These are phyloP conservation scores for Allacma fusca DNA, from an alignment of 2,888 invertebrate genomes.

Conservation along the genomic window DNA sequence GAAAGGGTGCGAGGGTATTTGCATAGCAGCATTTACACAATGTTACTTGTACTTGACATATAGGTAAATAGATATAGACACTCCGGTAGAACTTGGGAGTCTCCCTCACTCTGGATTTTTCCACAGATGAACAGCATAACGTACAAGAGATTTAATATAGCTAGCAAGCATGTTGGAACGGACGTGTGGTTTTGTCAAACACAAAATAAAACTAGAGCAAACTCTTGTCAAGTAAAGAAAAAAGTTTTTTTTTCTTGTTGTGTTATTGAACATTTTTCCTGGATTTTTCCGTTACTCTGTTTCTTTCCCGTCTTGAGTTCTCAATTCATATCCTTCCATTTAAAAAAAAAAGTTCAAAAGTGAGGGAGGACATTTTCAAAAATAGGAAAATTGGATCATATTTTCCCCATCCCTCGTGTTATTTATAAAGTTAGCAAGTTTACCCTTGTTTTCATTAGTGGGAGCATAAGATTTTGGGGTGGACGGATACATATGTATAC, in stretches of 20 bases:
- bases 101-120: not conserved
- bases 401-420: too few species aligned
- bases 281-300: not conserved
- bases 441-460: too few species aligned
- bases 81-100: too few species aligned
- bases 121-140: not conserved
- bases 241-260: not conserved
- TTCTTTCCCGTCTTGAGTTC: not conserved
- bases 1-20: slow-evolving; percentile 19
- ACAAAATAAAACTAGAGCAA: slow-evolving; percentile 23
- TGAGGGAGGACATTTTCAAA: too few species aligned
- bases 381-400: too few species aligned
- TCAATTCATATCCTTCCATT: not conserved
- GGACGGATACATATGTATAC: too few species aligned
- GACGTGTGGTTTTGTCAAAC: slow-evolving; percentile 16
- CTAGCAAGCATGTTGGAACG: not conserved
- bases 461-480: too few species aligned
- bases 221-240: slow-evolving; percentile 5
- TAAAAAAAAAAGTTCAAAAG: too few species aligned
- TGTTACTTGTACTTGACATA: slow-evolving; percentile 10
- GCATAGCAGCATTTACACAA: slow-evolving; percentile 25
- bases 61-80: too few species aligned
- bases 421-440: too few species aligned
- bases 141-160: slow-evolving; percentile 2
- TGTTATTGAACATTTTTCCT: not conserved